Evolutionary conservation across 2,113 vertebrate genomes (phyloP), one percentile per base, ranked within the genome.

Genomic region (Ancistrus triradiatus): DNA sequence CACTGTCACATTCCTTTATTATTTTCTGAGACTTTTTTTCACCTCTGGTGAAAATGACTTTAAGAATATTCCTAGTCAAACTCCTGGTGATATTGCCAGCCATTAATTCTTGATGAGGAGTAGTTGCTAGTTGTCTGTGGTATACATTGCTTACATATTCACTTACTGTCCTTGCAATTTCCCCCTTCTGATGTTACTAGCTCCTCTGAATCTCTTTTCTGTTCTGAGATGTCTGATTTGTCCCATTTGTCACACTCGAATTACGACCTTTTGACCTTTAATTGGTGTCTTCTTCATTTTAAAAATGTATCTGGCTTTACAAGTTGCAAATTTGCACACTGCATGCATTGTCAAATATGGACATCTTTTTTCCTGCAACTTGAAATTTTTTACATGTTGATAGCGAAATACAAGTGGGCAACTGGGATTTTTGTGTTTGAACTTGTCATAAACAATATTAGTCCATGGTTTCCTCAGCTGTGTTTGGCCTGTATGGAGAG

Each of bases 51-150:
- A 50, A 8, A 73, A 48, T 6, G n/a, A 52, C 38, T 40, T 73
- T 73, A n/a, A 68, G 18, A 2, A 63, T 10, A 24, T 63, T 27
- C 21, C 37, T 73, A 10, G 53, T 72, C 1, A 72, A 51, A 21
- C 58, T 18, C 4, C 37, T 21, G 1, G 43, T 73, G 4, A 68
- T 22, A 46, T 68, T 73, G 4, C 40, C 68, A 13, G 68, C 22
- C 6, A 53, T 1, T 4, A 62, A 3, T 62, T 61, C 58, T 13
- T n/a, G 24, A 9, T 13, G 7, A 13, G 66, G 49, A 11, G 40
- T 62, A 9, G 22, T 18, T 18, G 3, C 11, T 8, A 63, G 15
- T 38, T 19, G 37, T 13, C 6, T 11, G 13, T 53, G 40, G n/a
- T n/a, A n/a, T n/a, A n/a, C n/a, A n/a, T 43, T 15, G n/a, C 48